Evolutionary conservation across 2,113 vertebrate genomes (phyloP).

Genomic region (Rattus rattus): DNA sequence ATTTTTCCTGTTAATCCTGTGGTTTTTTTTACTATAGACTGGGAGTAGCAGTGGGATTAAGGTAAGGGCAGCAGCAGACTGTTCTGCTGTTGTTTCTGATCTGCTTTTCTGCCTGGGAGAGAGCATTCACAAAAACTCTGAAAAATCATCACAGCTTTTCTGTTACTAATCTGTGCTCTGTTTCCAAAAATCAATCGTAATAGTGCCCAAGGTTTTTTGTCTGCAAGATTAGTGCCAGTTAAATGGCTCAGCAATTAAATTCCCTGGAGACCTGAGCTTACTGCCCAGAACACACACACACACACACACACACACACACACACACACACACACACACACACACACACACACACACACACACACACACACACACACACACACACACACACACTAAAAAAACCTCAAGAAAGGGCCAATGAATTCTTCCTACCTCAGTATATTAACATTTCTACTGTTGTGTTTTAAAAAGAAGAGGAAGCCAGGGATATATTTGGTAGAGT

Average conservation of each 20-base stretch:
- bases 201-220: background rate
- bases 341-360: background rate
- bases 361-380: background rate
- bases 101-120: background rate
- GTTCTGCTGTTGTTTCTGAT: background rate
- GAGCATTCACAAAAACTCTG: background rate
- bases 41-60: background rate
- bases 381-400: background rate
- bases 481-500: too few species aligned
- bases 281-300: background rate
- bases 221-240: background rate
- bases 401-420: background rate
- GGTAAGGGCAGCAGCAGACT: background rate
- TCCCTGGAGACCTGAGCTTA: background rate
- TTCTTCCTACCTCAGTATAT: background rate
- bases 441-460: background rate
- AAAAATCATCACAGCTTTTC: background rate
- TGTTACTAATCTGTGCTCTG: background rate
- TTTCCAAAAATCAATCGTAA: slow-evolving; percentile 7
- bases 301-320: too few species aligned
- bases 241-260: background rate
- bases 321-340: background rate
- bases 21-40: too few species aligned
- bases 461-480: too few species aligned
- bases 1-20: background rate